Base-by-base conservation (phyloP, 2,797 vertebrate genomes). In the Paramormyrops hopkinsi region DNA sequence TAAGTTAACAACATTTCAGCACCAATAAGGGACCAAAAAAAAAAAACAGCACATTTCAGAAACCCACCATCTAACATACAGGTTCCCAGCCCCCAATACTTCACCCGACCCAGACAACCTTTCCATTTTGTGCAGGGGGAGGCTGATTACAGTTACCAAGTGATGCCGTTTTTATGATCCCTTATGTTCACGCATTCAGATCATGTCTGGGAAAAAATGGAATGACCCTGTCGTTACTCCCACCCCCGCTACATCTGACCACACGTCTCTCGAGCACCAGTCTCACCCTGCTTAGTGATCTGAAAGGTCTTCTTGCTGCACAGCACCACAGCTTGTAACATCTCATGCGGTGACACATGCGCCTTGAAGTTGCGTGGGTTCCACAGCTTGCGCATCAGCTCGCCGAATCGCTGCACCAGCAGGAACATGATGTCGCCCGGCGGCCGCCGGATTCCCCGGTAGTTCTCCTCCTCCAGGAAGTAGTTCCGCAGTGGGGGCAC, bases 261-360 rank as follows among this genome's bases (percentile, higher is more conserved):
- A 37, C 65, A 73, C 12, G 29, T 17, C 65, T 17, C 65, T 33
- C 65, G 4, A 33, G 12, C 65, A 73, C 29, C 65, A 37, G 29
- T 37, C 44, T 25, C 91, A 97, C 98, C 98, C 93, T 99, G 98
- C 90, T 98, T 99, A 89, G 98, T 99, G 93, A 99, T 99, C 95
- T 99, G 98, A 93, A 99, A 99, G 91, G 96, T 99, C 93, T 99
- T 99, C 95, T 99, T 99, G 94, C 98, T 99, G 95, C 98, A 99
- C 3, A 99, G 96, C 46, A 99, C 98, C 48, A 99, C 98, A 0
- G 98, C 98, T 94, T 99, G 98, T 90, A 99, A 95, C 98, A 99
- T 99, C 94, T 99, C 98, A 0, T 99, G 98, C 1, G 98, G 98
- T 0, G 98, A 99, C 3, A 99, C 98, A 0, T 99, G 98, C 0